Evolutionary conservation across 2,888 invertebrate genomes (phyloP).

Genomic region (Notodonta ziczac): DNA sequence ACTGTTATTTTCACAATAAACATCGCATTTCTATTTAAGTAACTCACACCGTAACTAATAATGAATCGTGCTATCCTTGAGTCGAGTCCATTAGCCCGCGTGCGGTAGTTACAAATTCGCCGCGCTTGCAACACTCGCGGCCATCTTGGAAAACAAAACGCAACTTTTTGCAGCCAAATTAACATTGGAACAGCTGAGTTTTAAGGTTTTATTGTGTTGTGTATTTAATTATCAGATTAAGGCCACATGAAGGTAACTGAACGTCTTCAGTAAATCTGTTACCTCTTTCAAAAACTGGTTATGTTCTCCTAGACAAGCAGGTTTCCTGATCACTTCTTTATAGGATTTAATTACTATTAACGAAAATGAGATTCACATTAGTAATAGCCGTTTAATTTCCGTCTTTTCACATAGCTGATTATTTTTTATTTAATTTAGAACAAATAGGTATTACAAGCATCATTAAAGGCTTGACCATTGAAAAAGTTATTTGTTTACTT

Average conservation of each 20-base stretch:
- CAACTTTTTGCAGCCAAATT: conserved; percentile 4
- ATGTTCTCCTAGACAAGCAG: no score
- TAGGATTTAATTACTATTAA: no score
- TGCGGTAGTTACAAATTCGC: conserved; percentile 4
- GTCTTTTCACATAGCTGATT: no score
- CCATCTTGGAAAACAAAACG: conserved; percentile 3
- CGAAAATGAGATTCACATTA: no score
- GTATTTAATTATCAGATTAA: neutral
- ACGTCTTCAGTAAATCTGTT: neutral
- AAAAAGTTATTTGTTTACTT: no score
- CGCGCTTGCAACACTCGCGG: conserved; percentile 6
- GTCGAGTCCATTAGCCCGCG: conserved; percentile 1
- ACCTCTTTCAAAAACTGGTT: no score
- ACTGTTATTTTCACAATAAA: conserved; percentile 19
- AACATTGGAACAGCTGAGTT: conserved; percentile 4
- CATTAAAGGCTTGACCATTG: no score
- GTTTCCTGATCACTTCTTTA: no score
- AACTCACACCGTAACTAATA: neutral
- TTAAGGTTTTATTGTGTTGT: neutral
- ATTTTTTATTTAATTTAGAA: no score
- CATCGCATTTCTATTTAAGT: conserved; percentile 1
- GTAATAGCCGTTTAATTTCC: no score
- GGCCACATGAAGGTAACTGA: neutral
- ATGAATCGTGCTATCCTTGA: conserved; percentile 7
- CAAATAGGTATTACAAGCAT: no score